Evolutionary conservation across 2,797 vertebrate genomes (phyloP).

Genomic region (Adelosebastes latens): DNA sequence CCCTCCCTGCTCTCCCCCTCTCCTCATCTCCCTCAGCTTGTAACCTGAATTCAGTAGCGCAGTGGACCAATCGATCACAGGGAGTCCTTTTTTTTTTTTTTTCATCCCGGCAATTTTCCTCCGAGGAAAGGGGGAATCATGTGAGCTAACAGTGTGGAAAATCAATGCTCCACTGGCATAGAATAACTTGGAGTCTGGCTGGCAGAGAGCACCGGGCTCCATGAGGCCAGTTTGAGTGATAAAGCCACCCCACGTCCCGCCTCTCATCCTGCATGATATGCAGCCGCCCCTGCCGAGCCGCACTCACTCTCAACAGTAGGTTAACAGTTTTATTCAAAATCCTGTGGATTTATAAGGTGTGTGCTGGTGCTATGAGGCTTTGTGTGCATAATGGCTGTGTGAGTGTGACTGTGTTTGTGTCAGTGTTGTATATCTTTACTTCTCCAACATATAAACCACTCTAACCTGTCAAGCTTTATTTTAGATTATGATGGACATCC

Average conservation of each 20-base stretch:
- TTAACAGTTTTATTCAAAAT: slow-evolving; percentile 75
- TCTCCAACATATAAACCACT: neutral
- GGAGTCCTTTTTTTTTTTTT: slow-evolving; percentile 70
- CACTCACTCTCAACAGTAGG: slow-evolving; percentile 65
- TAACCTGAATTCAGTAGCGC: slow-evolving; percentile 81
- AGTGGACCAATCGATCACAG: slow-evolving; percentile 81
- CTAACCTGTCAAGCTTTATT: neutral
- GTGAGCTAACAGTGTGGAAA: slow-evolving; percentile 85
- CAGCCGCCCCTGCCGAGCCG: slow-evolving; percentile 56
- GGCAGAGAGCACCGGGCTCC: slow-evolving; percentile 71
- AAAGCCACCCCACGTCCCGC: slow-evolving; percentile 70
- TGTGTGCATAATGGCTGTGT: slow-evolving; percentile 35
- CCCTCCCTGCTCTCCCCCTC: slow-evolving; percentile 25
- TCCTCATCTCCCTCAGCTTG: slow-evolving; percentile 72
- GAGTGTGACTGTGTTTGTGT: slow-evolving; percentile 20
- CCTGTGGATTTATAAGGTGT: slow-evolving; percentile 57
- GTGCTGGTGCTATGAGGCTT: slow-evolving; percentile 21
- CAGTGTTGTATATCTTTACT: neutral
- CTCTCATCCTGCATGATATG: slow-evolving; percentile 69
- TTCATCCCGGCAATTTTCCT: slow-evolving; percentile 80
- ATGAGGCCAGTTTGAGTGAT: slow-evolving; percentile 74
- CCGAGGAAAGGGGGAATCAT: slow-evolving; percentile 82
- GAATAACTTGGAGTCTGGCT: slow-evolving; percentile 79
- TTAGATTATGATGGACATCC: neutral
- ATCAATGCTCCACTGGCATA: slow-evolving; percentile 83